Conservation (phyloP, 2,113 vertebrate species). For the Paraplagusia blochii region DNA sequence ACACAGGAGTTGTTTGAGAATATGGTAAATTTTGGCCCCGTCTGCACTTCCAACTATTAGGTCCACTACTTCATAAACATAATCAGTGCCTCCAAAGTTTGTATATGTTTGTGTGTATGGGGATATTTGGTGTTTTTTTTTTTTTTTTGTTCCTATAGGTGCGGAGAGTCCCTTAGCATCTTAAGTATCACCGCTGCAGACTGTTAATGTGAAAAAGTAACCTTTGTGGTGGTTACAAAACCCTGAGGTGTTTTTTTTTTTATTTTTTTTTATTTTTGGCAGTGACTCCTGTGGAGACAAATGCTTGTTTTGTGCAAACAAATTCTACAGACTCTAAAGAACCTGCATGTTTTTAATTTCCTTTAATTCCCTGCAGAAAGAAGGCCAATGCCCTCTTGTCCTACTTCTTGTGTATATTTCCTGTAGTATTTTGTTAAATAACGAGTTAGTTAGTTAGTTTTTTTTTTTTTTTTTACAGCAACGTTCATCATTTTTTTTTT, state of each 20-base stretch:
- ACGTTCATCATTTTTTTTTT: too few species aligned
- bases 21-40: constrained; percentile 1
- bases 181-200: constrained; percentile 19
- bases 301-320: constrained; percentile 53
- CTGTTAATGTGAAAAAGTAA: constrained; percentile 28
- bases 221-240: constrained; percentile 23
- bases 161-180: background rate
- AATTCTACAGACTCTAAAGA: constrained; percentile 28
- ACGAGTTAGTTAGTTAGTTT: too few species aligned
- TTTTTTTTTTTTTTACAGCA: background rate
- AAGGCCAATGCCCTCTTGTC: constrained; percentile 3
- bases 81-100: constrained; percentile 9
- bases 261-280: too few species aligned
- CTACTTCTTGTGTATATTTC: constrained; percentile 21
- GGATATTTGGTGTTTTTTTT: too few species aligned
- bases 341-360: constrained; percentile 7
- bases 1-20: constrained; percentile 8
- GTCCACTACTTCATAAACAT: constrained; percentile 7
- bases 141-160: background rate
- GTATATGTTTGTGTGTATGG: background rate
- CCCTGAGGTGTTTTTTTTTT: constrained; percentile 6
- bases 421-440: constrained; percentile 9
- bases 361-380: constrained; percentile 26
- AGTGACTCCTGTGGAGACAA: constrained; percentile 11
- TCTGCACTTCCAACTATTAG: constrained; percentile 12